These are phyloP conservation scores for Pyrgilauda ruficollis DNA, from an alignment of 2,113 vertebrate species.

Conservation along the genomic window DNA sequence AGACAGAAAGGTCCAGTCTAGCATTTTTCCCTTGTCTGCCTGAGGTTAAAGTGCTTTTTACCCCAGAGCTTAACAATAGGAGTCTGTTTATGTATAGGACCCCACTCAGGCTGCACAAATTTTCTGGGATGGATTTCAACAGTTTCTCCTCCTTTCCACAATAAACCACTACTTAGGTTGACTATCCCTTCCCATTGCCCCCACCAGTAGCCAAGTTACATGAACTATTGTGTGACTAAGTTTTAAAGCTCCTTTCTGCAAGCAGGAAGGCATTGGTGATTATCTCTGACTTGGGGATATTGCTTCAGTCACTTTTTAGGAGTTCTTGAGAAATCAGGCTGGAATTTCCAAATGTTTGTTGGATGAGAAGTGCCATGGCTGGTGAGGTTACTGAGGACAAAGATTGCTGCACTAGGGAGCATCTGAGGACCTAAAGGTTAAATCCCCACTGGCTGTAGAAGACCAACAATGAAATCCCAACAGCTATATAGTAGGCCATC, in stretches of 20 bases:
- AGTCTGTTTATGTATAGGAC: no score
- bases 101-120: neutral
- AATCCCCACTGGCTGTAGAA: neutral
- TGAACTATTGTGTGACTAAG: neutral
- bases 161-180: rapidly evolving
- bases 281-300: neutral
- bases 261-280: neutral
- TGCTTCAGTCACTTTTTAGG: constrained; percentile 24
- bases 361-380: neutral
- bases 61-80: neutral
- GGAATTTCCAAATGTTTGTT: constrained; percentile 8
- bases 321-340: constrained; percentile 23
- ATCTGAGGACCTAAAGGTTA: neutral
- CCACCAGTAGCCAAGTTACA: neutral
- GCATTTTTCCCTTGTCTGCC: neutral
- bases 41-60: neutral
- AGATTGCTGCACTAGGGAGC: neutral
- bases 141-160: neutral
- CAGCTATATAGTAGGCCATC: neutral
- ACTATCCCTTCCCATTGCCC: neutral
- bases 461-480: neutral
- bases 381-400: neutral
- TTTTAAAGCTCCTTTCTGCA: neutral
- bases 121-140: neutral
- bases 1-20: neutral